These are phyloP conservation scores for Neodiprion pinetum DNA, from an alignment of 1,140 invertebrate species.

Conservation along the genomic window DNA sequence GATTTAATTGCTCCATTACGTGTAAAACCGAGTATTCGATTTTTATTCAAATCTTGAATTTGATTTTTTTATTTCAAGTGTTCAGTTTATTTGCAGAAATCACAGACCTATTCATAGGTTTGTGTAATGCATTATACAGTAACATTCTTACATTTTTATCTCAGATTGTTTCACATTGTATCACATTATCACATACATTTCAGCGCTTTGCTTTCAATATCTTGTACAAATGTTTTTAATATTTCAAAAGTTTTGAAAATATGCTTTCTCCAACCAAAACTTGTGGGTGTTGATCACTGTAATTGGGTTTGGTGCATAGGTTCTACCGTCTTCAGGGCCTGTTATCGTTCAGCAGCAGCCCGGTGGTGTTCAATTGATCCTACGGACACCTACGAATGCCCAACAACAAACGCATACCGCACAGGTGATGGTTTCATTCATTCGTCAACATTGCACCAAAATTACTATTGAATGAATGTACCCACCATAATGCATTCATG, in stretches of 20 bases:
- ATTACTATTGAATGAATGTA: neutral
- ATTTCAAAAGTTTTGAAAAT: no score
- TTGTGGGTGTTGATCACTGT: constrained; percentile 30
- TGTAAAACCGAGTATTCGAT: no score
- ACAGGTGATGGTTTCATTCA: constrained; percentile 60
- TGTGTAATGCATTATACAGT: no score
- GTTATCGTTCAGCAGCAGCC: constrained; percentile 61
- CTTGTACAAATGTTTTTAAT: no score
- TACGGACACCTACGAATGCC: constrained; percentile 56
- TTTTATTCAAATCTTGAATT: no score
- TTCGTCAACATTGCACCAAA: neutral
- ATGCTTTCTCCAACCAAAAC: constrained; percentile 12
- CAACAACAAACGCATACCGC: constrained; percentile 62
- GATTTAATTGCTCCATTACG: neutral
- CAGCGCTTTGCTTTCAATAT: no score
- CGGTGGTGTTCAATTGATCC: constrained; percentile 59
- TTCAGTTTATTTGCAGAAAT: no score
- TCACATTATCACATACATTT: no score
- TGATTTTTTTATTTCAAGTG: no score
- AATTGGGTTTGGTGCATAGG: constrained; percentile 50
- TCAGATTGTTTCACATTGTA: no score
- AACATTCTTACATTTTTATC: no score
- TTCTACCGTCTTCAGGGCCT: constrained; percentile 58
- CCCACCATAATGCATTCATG: neutral
- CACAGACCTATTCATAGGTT: no score